Evolutionary conservation across 1,140 invertebrate species (phyloP).

Genomic region (Brachionus sp.): DNA sequence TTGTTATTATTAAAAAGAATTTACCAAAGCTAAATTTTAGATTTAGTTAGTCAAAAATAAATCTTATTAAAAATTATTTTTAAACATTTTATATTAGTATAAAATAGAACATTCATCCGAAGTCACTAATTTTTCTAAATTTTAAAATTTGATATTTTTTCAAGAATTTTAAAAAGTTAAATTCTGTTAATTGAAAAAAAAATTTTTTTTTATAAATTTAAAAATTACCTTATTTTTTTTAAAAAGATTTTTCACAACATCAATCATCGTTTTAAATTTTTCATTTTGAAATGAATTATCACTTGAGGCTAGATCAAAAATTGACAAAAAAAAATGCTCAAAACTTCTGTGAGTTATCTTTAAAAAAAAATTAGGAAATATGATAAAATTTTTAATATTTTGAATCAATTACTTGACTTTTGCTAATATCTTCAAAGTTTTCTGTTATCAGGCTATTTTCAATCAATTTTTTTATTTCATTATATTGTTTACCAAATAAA

Average conservation of each 20-base stretch:
- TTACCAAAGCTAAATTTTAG: too few species aligned
- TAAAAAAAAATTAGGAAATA: background rate
- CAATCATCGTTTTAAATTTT: slow-evolving; percentile 9
- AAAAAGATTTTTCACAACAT: background rate
- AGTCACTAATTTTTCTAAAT: too few species aligned
- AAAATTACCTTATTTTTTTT: slow-evolving; percentile 6
- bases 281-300: background rate
- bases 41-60: too few species aligned
- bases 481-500: background rate
- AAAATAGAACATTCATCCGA: too few species aligned
- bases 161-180: too few species aligned
- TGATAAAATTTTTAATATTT: background rate
- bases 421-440: background rate
- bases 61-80: too few species aligned
- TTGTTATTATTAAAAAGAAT: too few species aligned
- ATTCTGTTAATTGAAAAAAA: background rate
- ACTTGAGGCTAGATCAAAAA: background rate
- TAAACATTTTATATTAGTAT: too few species aligned
- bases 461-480: background rate
- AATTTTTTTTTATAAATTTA: background rate
- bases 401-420: background rate
- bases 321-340: background rate
- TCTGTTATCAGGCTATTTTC: background rate
- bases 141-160: too few species aligned
- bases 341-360: background rate